These are phyloP conservation scores for Apocheima hispidaria DNA, from an alignment of 2,888 invertebrate species.

Conservation along the genomic window DNA sequence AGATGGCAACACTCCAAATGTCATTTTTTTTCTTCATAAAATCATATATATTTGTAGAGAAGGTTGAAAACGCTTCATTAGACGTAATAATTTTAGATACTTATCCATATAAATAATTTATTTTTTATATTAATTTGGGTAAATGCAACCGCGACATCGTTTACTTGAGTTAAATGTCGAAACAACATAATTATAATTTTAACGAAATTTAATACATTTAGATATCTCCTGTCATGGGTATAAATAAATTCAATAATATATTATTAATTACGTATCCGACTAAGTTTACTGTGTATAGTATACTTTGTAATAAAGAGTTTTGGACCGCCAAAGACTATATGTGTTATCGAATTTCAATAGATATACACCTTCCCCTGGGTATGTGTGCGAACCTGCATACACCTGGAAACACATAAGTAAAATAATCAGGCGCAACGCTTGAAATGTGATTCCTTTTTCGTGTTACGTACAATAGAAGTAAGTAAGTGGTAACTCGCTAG, in stretches of 20 bases:
- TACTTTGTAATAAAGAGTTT: conserved; percentile 99
- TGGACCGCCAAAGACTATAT: conserved; percentile 99
- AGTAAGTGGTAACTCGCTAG: too few relatives aligned
- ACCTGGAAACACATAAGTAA: conserved; percentile 84
- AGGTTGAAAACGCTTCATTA: neutral
- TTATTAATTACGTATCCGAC: conserved; percentile 39
- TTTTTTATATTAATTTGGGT: conserved; percentile 6
- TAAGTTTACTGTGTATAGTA: conserved; percentile 94
- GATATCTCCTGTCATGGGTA: conserved; percentile 57
- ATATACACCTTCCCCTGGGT: conserved; percentile 99
- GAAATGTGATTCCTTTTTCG: too few relatives aligned
- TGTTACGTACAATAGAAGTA: too few relatives aligned
- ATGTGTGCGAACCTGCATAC: conserved; percentile 98
- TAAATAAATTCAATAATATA: conserved; percentile 40
- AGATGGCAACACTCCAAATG: neutral
- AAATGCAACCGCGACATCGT: conserved; percentile 10
- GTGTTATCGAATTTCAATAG: conserved; percentile 99
- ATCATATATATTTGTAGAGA: conserved; percentile 9
- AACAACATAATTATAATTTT: conserved; percentile 8
- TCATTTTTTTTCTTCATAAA: neutral
- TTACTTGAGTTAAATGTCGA: conserved; percentile 1
- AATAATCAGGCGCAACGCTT: neutral
- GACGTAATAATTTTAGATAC: conserved; percentile 4
- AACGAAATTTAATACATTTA: conserved; percentile 21
- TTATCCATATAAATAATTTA: conserved; percentile 3